Percentiles rank a stretch among this genome's conserved stretches.
phyloP scores from a whole-genome alignment of 2,113 vertebrate species.

The Pavo muticus region DNA sequence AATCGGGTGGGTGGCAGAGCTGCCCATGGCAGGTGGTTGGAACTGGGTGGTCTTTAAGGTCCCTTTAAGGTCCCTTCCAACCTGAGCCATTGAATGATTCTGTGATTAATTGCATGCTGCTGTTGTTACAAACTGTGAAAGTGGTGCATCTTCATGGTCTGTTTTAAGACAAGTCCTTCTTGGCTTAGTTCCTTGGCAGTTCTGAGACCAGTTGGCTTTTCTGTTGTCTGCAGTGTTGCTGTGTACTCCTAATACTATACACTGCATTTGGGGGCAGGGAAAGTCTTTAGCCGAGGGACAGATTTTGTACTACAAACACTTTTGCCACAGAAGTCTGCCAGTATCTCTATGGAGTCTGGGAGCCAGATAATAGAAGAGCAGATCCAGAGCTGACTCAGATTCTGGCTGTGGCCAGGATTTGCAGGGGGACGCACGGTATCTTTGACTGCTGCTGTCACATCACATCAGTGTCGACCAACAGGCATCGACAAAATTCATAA shows the following conservation, averaged over 20 bases:
- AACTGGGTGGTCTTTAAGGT: too few species aligned
- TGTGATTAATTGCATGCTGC: neutral
- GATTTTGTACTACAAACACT: neutral
- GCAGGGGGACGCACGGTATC: neutral
- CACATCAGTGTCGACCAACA: neutral
- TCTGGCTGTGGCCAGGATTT: neutral
- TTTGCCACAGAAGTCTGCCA: neutral
- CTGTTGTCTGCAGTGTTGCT: neutral
- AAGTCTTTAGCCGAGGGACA: neutral
- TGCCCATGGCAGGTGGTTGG: too few species aligned
- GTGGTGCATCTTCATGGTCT: neutral
- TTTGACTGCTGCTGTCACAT: neutral
- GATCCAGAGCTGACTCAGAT: neutral
- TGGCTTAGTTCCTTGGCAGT: neutral
- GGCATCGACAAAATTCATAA: neutral
- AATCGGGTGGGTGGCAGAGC: too few species aligned
- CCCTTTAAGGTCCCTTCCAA: too few species aligned
- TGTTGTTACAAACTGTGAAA: slow-evolving; percentile 8
- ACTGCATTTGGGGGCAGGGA: neutral
- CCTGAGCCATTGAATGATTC: too few species aligned
- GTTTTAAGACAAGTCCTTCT: slow-evolving; percentile 21
- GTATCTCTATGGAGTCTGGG: neutral
- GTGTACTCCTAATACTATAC: neutral
- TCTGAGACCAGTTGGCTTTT: slow-evolving; percentile 50
- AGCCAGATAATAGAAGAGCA: neutral